Evolutionary conservation across 2,797 vertebrate species (phyloP).

Genomic region (Loris lydekkerianus): DNA sequence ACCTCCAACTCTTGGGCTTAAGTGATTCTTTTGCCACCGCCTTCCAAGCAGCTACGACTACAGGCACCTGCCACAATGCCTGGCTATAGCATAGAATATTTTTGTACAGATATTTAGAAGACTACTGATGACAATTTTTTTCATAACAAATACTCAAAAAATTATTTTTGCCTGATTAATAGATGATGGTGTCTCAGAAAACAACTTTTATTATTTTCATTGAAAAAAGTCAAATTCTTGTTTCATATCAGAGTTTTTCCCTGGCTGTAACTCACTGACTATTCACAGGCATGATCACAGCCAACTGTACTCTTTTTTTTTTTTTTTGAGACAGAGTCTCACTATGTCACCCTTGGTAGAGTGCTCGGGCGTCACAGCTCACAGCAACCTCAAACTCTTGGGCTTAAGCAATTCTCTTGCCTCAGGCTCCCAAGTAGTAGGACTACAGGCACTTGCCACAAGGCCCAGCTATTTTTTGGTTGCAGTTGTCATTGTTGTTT

Average conservation of each 20-base stretch:
- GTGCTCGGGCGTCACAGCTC: no score
- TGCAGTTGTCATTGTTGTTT: no score
- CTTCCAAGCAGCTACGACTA: no score
- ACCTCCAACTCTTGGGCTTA: no score
- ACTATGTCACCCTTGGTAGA: no score
- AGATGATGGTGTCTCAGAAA: background rate
- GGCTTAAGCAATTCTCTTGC: no score
- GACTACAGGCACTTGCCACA: no score
- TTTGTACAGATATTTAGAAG: background rate
- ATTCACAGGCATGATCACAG: background rate
- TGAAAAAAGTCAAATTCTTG: background rate
- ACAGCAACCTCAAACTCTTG: no score
- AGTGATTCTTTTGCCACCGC: no score
- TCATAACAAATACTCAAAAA: slow-evolving; percentile 17
- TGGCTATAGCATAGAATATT: background rate
- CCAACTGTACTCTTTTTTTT: background rate
- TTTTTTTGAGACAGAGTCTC: no score
- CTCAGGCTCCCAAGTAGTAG: no score
- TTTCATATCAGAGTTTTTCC: background rate
- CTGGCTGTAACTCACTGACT: background rate
- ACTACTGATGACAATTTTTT: background rate
- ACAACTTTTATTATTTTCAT: background rate
- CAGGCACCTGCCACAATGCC: background rate
- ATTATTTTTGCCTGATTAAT: background rate
- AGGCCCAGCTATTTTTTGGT: no score